Base-by-base conservation (phyloP, 2,113 vertebrate genomes). In the Rousettus leschenaultii region DNA sequence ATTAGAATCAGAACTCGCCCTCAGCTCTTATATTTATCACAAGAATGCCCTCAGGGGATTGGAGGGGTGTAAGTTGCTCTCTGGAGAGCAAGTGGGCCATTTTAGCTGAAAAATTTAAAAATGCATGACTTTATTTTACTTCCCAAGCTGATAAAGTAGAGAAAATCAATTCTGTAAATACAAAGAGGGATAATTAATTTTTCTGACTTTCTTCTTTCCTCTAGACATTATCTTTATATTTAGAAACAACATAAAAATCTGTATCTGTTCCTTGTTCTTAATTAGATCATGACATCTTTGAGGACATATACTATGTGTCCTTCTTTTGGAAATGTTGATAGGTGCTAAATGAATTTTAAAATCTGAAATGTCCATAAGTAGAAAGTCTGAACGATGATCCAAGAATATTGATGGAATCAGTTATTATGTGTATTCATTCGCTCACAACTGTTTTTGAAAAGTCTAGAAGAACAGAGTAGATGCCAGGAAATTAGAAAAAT, bases 401-500 rank as follows among this genome's bases (percentile, higher is more conserved):
- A 53, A 59, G 48, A 73, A 10, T 85, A 89, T 80, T 65, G 84
- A 61, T 87, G 94, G 71, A 73, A 38, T 90, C 65, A 22, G 59
- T 91, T 95, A 51, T 63, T 82, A 45, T 77, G 68, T 40, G 75
- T 86, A 73, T 68, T 86, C 65, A 90, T 80, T 53, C 26, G 43
- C 75, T 90, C 73, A 55, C 5, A 43, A 77, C 89, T 87, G 70
- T 89, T 71, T 92, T 79, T 84, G 78, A 94, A 94, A 79, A 84
- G 57, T 73, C 59, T 66, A 85, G 66, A 75, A 96, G 63, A 89
- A 89, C 57, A 82, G 70, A 94, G 66, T 88, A 75, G 86, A 87
- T 87, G 63, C 51, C 83, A 89, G 83, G 84, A 96, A 94, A 91
- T 95, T 65, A 89, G 89, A 93, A 89, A 95, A 96, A 92, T 43